Base-by-base conservation (phyloP, 1,140 invertebrate species). In the Asobara japonica region DNA sequence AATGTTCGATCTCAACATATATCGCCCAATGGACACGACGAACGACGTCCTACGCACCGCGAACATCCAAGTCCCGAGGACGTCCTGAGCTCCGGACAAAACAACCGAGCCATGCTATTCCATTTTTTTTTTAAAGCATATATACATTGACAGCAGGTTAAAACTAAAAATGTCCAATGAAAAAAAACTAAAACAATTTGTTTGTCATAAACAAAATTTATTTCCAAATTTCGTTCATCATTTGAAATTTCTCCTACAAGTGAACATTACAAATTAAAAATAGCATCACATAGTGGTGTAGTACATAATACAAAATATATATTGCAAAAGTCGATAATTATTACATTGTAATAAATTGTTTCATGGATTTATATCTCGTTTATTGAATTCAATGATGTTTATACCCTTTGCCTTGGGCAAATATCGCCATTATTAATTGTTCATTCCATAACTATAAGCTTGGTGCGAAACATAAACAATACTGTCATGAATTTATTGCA, bases 241-340 rank as follows among this genome's bases (percentile, higher is more conserved):
- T 18, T 25, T 56, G 18, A 56, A 56, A 56, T 2, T 56, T 56
- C 11, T 36, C 22, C 51, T 56, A 56, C 51, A 56, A 56, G 51
- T 56, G 51, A 56, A 56, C 51, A 56, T 56, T 56, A 56, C 18
- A 18, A 56, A 56, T 56, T 22, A 56, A 56, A 56, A 56, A 56
- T 56, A 56, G 22, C 51, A 56, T 56, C 51, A 56, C 51, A 56
- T 56, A 56, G 51, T 56, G 51, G 51, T 56, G 51, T 56, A 56
- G 51, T 56, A 25, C 51, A 25, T 56, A 27, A 56, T 56, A 56
- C 51, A 56, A 56, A 56, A 56, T 56, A 56, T 45, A 45, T 56
- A 56, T 56, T 56, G 51, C 51, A 56, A 56, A 56, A 56, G 18
- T 56, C 51, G 51, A 56, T 56, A 25, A 56, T 56, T 56, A 56